Evolutionary conservation across 2,797 vertebrate genomes (phyloP), one percentile per base, ranked within the genome.

Genomic region (Arctocebus calabarensis): DNA sequence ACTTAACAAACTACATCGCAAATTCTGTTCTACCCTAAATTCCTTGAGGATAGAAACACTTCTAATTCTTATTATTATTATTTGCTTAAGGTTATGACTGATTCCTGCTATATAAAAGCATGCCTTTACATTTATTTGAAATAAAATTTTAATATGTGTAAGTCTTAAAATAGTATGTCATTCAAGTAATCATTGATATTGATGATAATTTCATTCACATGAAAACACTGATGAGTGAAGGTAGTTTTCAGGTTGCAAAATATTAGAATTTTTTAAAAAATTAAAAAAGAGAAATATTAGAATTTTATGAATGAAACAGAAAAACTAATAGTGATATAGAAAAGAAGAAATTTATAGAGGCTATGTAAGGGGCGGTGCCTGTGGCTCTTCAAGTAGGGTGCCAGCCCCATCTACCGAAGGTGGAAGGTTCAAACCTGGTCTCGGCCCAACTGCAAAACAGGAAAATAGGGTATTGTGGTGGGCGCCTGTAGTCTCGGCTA

Each of bases 201-300:
- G 23, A 37, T 73, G 13, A 86, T 19, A 66, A 57, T n/a, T 71
- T 89, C 74, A 57, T 34, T 74, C 8, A 70, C 10, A 68, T 4
- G 62, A 59, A 84, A 4, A 12, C 5, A 52, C 2, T 64, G 48
- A 73, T 11, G 37, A 45, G 43, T 70, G 83, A 84, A 82, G 27
- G 6, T n/a, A 70, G 43, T 10, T 90, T 71, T 77, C 25, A 90
- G n/a, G 19, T 17, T 37, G 48, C 64, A 91, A 89, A 85, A 71
- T 19, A 79, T 32, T 88, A 78, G 40, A 93, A 71, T 77, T 84
- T 83, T 66, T n/a, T n/a, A n/a, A n/a, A n/a, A n/a, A n/a, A n/a
- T n/a, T n/a, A n/a, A n/a, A n/a, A n/a, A n/a, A n/a, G n/a, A n/a
- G n/a, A 89, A 85, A 71, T 19, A 79, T 32, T 88, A 78, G 40